Base-by-base conservation (phyloP, 2,888 invertebrate species). In the Diplolepis rosae region DNA sequence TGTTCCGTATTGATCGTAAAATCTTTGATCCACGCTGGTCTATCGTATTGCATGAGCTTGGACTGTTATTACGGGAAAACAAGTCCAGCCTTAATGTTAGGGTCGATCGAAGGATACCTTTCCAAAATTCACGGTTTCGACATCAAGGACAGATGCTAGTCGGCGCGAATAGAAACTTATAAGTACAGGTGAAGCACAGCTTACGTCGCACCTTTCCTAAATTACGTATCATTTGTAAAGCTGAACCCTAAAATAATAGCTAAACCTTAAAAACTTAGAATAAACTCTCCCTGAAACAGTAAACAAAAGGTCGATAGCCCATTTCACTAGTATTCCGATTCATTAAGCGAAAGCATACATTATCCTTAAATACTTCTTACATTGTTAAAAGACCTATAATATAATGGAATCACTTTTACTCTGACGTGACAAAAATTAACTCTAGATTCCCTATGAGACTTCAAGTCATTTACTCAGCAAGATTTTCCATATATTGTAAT, bases 11-110 rank as follows among this genome's bases (percentile, higher is more conserved):
- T 6, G 6, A 13, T 32, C 24, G 13, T 22, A 13, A 13, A n/a
- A 18, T 27, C 27, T 52, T n/a, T 27, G 27, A 56, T 22, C 5
- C n/a, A 13, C 2, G 11, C 5, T 39, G 24, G n/a, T 39, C 24
- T 39, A 32, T 50, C 68, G 48, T 39, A 27, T 27, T 48, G 51
- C 45, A 66, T 65, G 18, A 30, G 32, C 39, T 42, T 45, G 30
- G 73, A 80, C 83, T 83, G 79, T 84, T 80, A 84, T 84, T 84
- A 84, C 77, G 69, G 77, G 78, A 78, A 83, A 84, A 82, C 79
- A 79, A 85, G 80, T 77, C 78, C 65, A 75, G 68, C 77, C 78
- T 78, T 84, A 83, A 83, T 83, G 74, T 76, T 78, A 80, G 84
- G 80, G 81, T 83, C 74, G 71, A 70, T 13, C 61, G 42, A 70